These are phyloP conservation scores for Coilia nasus DNA, from an alignment of 2,797 vertebrate species.

Conservation along the genomic window DNA sequence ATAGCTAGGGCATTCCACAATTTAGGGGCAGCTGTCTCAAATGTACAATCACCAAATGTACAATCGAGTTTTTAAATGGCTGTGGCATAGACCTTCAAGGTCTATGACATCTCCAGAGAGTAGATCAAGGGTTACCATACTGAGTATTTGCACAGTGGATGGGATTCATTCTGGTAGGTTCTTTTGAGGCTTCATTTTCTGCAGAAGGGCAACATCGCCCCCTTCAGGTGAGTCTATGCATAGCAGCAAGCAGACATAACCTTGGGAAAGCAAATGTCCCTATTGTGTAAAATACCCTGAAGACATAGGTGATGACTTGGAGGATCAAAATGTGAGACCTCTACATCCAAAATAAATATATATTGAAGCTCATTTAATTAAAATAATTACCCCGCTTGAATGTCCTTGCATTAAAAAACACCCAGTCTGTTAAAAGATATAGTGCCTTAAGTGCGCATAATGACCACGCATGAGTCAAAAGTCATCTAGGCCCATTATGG, in stretches of 20 bases:
- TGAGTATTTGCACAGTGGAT: not conserved
- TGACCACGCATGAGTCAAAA: conserved; percentile 8
- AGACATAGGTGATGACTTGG: not conserved
- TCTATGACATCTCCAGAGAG: not conserved
- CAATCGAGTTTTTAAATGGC: too few species aligned
- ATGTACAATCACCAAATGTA: too few species aligned
- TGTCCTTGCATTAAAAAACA: not conserved
- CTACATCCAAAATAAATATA: not conserved
- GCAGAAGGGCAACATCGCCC: not conserved
- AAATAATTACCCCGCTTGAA: not conserved
- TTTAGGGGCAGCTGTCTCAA: too few species aligned
- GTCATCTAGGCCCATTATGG: conserved; percentile 4
- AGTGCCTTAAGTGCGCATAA: not conserved
- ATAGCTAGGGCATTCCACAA: too few species aligned
- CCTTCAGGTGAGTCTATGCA: not conserved
- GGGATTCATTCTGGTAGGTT: not conserved
- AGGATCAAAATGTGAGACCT: not conserved
- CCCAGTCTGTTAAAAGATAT: conserved; percentile 7
- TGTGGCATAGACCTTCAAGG: too few species aligned
- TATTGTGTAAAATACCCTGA: too few species aligned
- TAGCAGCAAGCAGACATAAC: not conserved
- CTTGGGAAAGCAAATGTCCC: not conserved
- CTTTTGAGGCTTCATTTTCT: not conserved
- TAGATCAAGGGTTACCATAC: not conserved
- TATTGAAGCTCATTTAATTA: not conserved